Conservation (phyloP, 2,888 invertebrate genomes). For the Diarsia brunnea region DNA sequence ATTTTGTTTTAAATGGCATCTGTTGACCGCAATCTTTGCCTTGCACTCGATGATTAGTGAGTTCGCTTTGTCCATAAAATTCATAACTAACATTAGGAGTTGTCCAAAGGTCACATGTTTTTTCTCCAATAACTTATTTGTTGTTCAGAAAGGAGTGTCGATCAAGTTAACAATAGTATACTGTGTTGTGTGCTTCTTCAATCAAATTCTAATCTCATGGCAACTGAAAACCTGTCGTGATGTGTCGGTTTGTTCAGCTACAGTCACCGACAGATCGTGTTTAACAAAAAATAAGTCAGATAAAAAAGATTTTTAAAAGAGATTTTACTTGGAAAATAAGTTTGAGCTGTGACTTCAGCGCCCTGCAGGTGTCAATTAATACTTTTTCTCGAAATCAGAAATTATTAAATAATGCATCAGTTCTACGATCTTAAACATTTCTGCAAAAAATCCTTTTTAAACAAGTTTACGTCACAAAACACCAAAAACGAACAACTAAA, state of each 20-base stretch:
- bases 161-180: conserved; percentile 3
- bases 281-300: background rate
- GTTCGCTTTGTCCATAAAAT: background rate
- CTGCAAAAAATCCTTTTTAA: conserved; percentile 3
- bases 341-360: background rate
- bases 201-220: conserved; percentile 18
- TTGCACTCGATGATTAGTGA: background rate
- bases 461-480: conserved; percentile 27
- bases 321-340: background rate
- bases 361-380: background rate
- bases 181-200: conserved; percentile 10
- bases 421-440: background rate
- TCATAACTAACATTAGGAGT: background rate
- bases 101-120: background rate
- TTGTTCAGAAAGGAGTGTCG: background rate
- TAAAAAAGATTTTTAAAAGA: background rate
- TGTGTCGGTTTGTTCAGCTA: conserved; percentile 36
- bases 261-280: conserved; percentile 42
- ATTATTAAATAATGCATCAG: background rate
- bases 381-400: background rate
- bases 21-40: conserved; percentile 15
- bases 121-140: background rate
- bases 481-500: conserved; percentile 18
- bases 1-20: conserved; percentile 27
- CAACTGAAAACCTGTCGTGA: conserved; percentile 34